phyloP scores from a whole-genome alignment of 2,888 invertebrate genomes.

The Zaprionus obscuricornis region DNA sequence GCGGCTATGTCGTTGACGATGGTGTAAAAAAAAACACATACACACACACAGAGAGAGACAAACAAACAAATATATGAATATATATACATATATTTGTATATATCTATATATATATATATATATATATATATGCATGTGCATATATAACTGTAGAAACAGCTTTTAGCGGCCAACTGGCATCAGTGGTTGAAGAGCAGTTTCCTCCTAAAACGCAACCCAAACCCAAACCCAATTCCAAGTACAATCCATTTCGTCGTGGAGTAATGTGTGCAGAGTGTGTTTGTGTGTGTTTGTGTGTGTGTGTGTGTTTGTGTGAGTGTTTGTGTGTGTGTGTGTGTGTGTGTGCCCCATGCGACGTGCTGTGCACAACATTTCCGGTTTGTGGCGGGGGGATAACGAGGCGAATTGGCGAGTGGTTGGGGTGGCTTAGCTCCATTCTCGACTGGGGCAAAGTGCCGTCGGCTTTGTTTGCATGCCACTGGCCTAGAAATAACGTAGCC shows the following conservation, averaged over 20 bases:
- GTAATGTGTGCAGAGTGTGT: slow-evolving; percentile 23
- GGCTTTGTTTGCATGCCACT: slow-evolving; percentile 74
- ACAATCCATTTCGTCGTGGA: no score
- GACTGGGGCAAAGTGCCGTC: slow-evolving; percentile 65
- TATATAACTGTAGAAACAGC: slow-evolving; percentile 74
- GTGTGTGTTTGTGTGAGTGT: slow-evolving; percentile 4
- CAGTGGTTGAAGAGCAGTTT: slow-evolving; percentile 18
- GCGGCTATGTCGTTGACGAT: slow-evolving; percentile 60
- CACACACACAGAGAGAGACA: no score
- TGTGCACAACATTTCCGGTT: slow-evolving; percentile 72
- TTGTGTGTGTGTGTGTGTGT: slow-evolving; percentile 22
- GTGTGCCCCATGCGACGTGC: slow-evolving; percentile 64
- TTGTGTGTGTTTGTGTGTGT: slow-evolving; percentile 8
- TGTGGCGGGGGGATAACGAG: slow-evolving; percentile 14
- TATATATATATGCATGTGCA: slow-evolving; percentile 13
- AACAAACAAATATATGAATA: no score
- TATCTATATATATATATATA: slow-evolving; percentile 2
- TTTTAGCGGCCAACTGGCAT: slow-evolving; percentile 71
- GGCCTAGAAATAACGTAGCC: slow-evolving; percentile 71
- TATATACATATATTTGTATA: not conserved
- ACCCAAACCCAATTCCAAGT: slow-evolving; percentile 13
- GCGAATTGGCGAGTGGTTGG: not conserved
- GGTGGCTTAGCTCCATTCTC: slow-evolving; percentile 23
- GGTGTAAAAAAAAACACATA: slow-evolving; percentile 43
- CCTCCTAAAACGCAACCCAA: slow-evolving; percentile 5